Evolutionary conservation across 2,888 invertebrate species (phyloP).

Genomic region (Dascillus cervinus): DNA sequence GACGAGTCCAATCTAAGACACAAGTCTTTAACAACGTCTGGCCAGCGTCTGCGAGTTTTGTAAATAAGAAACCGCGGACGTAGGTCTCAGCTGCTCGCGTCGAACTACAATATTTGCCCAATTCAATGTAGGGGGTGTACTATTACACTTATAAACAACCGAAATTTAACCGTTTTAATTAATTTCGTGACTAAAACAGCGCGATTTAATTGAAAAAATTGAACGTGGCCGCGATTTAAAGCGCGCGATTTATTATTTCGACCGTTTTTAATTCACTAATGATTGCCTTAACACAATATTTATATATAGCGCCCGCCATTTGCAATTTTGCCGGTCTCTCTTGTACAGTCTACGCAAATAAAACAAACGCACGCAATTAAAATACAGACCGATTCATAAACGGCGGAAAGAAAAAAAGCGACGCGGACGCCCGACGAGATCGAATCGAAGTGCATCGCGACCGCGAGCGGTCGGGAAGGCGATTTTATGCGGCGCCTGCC

Average conservation of each 20-base stretch:
- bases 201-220: slow-evolving; percentile 23
- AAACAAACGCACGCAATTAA: too few relatives aligned
- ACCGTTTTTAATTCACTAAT: slow-evolving; percentile 9
- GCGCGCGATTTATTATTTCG: too few relatives aligned
- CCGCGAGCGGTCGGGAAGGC: too few relatives aligned
- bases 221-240: too few relatives aligned
- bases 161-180: slow-evolving; percentile 14
- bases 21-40: slow-evolving; percentile 30
- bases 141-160: slow-evolving; percentile 34
- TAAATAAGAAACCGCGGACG: slow-evolving; percentile 30
- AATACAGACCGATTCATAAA: too few relatives aligned
- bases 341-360: too few relatives aligned
- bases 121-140: slow-evolving; percentile 37
- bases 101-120: slow-evolving; percentile 38
- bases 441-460: too few relatives aligned
- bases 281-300: slow-evolving; percentile 38
- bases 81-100: slow-evolving; percentile 29
- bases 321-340: slow-evolving; percentile 34
- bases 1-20: slow-evolving; percentile 32
- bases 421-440: too few relatives aligned
- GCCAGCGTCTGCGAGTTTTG: slow-evolving; percentile 32
- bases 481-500: too few relatives aligned
- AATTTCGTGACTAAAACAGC: slow-evolving; percentile 13
- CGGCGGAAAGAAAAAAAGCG: too few relatives aligned
- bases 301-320: slow-evolving; percentile 43